Percentiles rank a stretch among this genome's conserved stretches.
Conservation (phyloP, 2,888 invertebrate species). For the Leuctra nigra region DNA sequence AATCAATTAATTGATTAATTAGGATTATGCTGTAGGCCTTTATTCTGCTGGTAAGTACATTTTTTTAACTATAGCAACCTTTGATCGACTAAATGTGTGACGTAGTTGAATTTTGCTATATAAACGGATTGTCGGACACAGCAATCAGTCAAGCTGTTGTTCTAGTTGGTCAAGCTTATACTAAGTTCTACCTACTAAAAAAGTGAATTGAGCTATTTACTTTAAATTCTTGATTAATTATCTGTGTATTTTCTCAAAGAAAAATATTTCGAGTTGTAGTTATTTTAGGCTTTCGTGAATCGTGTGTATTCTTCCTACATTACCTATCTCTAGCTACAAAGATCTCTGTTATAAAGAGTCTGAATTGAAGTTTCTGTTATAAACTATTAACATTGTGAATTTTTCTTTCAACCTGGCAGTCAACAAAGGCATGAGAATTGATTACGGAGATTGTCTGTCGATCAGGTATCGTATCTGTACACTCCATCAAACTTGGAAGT, state of each 20-base stretch:
- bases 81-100: background rate
- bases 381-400: background rate
- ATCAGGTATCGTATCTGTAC: slow-evolving; percentile 81
- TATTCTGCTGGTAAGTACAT: background rate
- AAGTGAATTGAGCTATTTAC: too few relatives aligned
- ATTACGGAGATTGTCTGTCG: slow-evolving; percentile 77
- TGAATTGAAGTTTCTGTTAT: too few relatives aligned
- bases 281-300: too few relatives aligned
- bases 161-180: too few relatives aligned
- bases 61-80: background rate
- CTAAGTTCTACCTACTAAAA: too few relatives aligned
- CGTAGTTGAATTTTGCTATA: background rate
- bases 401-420: slow-evolving; percentile 24
- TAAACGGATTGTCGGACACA: too few relatives aligned
- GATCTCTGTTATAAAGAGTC: background rate
- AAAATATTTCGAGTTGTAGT: too few relatives aligned
- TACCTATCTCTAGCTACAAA: background rate
- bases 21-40: background rate
- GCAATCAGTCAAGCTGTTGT: too few relatives aligned
- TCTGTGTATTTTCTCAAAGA: too few relatives aligned
- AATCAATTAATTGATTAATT: background rate
- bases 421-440: slow-evolving; percentile 34
- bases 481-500: slow-evolving; percentile 92
- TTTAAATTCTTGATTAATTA: too few relatives aligned
- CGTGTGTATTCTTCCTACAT: too few relatives aligned